Evolutionary conservation across 1,140 invertebrate species (phyloP).

Genomic region (Pachypsylla venusta): DNA sequence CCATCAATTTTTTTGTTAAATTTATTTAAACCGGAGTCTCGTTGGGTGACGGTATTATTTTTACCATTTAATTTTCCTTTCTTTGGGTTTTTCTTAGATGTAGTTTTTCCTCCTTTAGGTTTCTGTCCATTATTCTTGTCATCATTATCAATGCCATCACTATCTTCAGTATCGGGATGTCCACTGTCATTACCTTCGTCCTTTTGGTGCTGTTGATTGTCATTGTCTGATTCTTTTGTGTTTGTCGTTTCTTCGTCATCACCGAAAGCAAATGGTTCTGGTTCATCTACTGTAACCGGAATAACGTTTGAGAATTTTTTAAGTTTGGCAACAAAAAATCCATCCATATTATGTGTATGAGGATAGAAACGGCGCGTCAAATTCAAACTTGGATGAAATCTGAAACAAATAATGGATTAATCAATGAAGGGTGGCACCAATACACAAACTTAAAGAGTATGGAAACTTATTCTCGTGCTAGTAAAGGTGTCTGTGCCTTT

Average conservation of each 20-base stretch:
- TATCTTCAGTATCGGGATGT: background rate
- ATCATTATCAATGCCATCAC: conserved; percentile 3
- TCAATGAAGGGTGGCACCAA: no score
- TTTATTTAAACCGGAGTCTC: no score
- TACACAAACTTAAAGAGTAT: no score
- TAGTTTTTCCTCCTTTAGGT: no score
- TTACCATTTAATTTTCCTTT: no score
- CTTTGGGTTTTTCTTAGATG: no score
- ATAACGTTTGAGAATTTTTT: conserved; percentile 79
- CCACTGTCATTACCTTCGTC: conserved; percentile 11
- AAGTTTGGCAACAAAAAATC: conserved; percentile 97
- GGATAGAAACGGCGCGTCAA: conserved; percentile 87
- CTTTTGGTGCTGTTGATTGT: background rate
- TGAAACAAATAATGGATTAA: no score
- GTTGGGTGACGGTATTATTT: no score
- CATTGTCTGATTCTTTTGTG: background rate
- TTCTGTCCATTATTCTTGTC: background rate
- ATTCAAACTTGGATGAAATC: conserved; percentile 88
- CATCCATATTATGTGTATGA: conserved; percentile 97
- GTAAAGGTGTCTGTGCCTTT: no score
- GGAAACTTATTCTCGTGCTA: no score
- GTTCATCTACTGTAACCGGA: conserved; percentile 15
- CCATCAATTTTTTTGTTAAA: no score
- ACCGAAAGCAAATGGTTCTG: conserved; percentile 10
- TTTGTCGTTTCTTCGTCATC: conserved; percentile 13